Evolutionary conservation across 2,888 invertebrate species (phyloP).

Genomic region (Noctua pronuba): DNA sequence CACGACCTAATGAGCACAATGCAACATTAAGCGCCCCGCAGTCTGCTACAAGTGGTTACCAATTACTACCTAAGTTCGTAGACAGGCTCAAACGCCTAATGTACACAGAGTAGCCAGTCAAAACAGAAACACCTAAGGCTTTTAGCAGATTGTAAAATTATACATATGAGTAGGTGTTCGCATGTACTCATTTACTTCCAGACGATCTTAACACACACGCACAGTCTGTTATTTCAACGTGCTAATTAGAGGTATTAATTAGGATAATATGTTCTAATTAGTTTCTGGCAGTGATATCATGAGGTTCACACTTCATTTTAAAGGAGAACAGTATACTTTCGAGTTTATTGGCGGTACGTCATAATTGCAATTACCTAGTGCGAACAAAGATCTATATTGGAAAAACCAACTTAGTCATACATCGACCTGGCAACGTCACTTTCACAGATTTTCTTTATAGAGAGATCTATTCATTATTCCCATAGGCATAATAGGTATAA

Average conservation of each 20-base stretch:
- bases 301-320: conserved; percentile 81
- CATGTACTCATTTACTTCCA: conserved; percentile 57
- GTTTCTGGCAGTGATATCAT: conserved; percentile 82
- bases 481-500: background rate
- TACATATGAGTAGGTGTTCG: conserved; percentile 60
- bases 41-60: conserved; percentile 71
- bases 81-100: conserved; percentile 63
- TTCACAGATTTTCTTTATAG: background rate
- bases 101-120: conserved; percentile 52
- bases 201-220: conserved; percentile 49
- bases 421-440: background rate
- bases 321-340: conserved; percentile 60
- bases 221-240: conserved; percentile 66
- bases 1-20: conserved; percentile 41
- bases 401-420: conserved; percentile 24
- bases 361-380: conserved; percentile 42
- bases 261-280: conserved; percentile 81
- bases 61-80: conserved; percentile 64
- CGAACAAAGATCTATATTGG: conserved; percentile 12
- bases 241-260: conserved; percentile 80
- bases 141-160: conserved; percentile 73
- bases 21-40: conserved; percentile 75
- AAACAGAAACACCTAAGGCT: conserved; percentile 61
- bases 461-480: background rate
- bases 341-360: conserved; percentile 48